phyloP scores from a whole-genome alignment of 1,140 invertebrate species.

The Temnothorax nylanderi region DNA sequence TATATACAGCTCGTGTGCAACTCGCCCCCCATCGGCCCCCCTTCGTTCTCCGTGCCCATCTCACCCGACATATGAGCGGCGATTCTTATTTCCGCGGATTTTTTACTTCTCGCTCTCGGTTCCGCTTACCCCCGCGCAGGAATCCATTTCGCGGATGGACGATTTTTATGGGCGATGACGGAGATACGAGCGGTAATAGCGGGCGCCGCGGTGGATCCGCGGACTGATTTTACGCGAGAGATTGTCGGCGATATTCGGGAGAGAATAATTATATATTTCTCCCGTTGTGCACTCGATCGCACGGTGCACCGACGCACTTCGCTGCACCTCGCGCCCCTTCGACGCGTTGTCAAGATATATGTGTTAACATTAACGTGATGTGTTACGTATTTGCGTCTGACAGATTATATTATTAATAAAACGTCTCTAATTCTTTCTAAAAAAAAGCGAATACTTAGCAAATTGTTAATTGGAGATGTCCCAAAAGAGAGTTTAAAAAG shows the following conservation, averaged over 20 bases:
- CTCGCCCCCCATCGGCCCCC: neutral
- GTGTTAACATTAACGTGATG: constrained; percentile 30
- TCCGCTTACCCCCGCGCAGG: constrained; percentile 34
- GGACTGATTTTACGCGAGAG: constrained; percentile 51
- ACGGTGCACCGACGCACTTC: constrained; percentile 9
- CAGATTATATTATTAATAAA: neutral
- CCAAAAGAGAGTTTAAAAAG: neutral
- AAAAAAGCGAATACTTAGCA: neutral
- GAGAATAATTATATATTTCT: constrained; percentile 36
- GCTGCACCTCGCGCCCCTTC: neutral
- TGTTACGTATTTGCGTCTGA: neutral
- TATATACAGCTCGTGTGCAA: neutral
- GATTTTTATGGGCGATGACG: constrained; percentile 70
- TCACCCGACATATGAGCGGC: neutral
- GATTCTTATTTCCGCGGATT: constrained; percentile 35
- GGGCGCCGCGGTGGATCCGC: constrained; percentile 21
- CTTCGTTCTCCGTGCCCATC: too few relatives aligned
- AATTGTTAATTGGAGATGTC: neutral
- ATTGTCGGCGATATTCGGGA: constrained; percentile 30
- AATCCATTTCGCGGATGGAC: constrained; percentile 73
- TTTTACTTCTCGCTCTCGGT: neutral
- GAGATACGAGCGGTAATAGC: constrained; percentile 58
- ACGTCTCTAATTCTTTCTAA: neutral
- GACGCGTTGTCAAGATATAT: neutral
- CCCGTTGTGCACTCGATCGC: constrained; percentile 12